A percentile compares a stretch with the other conserved stretches of the same genome.
phyloP scores from a whole-genome alignment of 2,888 invertebrate genomes.

The Harpagoxenus sublaevis region DNA sequence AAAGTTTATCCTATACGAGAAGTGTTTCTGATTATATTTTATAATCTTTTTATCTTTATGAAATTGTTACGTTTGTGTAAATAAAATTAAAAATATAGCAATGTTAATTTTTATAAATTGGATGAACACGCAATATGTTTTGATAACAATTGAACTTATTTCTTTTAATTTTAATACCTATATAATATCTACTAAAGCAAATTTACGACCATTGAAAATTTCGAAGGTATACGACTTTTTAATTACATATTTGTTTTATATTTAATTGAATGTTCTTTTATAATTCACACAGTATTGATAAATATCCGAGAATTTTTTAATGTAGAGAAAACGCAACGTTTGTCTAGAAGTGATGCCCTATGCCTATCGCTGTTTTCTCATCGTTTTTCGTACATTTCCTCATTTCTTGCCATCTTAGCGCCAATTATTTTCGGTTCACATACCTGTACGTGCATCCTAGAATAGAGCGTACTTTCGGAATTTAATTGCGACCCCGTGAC shows the following conservation, averaged over 20 bases:
- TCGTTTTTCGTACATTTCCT: neutral
- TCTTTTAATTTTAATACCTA: neutral
- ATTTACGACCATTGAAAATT: neutral
- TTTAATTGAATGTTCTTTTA: neutral
- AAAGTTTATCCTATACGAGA: neutral
- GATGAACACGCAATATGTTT: neutral
- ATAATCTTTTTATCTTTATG: neutral
- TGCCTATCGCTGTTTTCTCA: neutral
- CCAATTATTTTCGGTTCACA: slow-evolving; percentile 27
- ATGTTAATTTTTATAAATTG: neutral
- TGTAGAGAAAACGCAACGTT: neutral
- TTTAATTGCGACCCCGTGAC: slow-evolving; percentile 66
- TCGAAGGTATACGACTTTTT: neutral
- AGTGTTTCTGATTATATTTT: neutral
- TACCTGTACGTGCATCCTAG: slow-evolving; percentile 22
- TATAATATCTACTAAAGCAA: neutral
- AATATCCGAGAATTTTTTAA: neutral
- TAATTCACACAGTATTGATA: neutral
- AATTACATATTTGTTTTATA: neutral
- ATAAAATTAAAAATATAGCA: neutral
- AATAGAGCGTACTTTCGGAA: slow-evolving; percentile 61
- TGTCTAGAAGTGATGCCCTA: neutral
- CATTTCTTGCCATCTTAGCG: slow-evolving; percentile 55
- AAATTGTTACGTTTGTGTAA: neutral
- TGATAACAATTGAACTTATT: neutral